Evolutionary conservation across 2,888 invertebrate species (phyloP), one percentile per base, ranked within the genome.

Genomic region (Mythimna albipuncta): DNA sequence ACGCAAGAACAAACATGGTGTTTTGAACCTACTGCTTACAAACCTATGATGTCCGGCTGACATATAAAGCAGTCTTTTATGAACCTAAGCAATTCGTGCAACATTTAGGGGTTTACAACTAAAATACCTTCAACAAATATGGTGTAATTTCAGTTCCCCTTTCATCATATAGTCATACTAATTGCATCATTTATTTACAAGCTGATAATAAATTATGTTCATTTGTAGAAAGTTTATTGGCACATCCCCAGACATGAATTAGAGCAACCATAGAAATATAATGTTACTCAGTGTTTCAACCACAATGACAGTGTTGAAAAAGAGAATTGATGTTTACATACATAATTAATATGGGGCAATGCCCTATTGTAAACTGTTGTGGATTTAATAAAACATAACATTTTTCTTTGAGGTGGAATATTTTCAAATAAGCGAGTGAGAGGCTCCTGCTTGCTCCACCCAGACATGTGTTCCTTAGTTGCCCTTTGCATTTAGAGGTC

Each of bases 221-320:
- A 58, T 62, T 57, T 54, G 26, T 64, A 71, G 54, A 75, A 71
- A 54, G 13, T 69, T 61, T 47, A 50, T 77, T 74, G 74, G 75
- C 72, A 64, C 21, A 41, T 72, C 54, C 47, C 75, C 72, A 71
- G 54, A 54, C 5, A 59, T 64, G 35, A 61, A 61, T 74, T 41
- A 61, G 38, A 61, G 11, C 0, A 0, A 26, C 9, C 38, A 41
- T 47, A 52, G 13, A 59, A 44, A 44, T 67, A 58, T 52, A 10
- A 19, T 47, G 52, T 77, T 26, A n/a, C 11, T 54, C 26, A 44
- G 77, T 59, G n/a, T 11, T 38, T 54, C 35, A 76, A 66, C 11
- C n/a, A 59, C n/a, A 50, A 57, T n/a, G 3, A 35, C n/a, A 55
- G 11, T 44, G 26, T n/a, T 21, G 21, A 21, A 65, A 75, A 57